A percentile compares a stretch with the other conserved stretches of the same genome.
Evolutionary conservation across 2,888 invertebrate genomes (phyloP).

Genomic region (Dichetophora obliterata): DNA sequence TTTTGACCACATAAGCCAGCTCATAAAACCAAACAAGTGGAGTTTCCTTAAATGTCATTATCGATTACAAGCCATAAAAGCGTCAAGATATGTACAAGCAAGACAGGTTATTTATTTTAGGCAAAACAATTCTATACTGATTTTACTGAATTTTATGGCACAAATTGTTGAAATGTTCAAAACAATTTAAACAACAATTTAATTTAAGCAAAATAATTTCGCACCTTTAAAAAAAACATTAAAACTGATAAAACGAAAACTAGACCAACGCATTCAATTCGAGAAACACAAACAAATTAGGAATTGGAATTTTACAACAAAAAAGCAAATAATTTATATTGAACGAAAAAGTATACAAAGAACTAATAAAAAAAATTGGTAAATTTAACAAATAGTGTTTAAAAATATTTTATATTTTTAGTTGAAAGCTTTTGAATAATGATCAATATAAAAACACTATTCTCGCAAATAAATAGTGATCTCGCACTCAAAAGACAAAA

Average conservation of each 20-base stretch:
- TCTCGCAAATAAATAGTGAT: too few relatives aligned
- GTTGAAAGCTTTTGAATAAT: too few relatives aligned
- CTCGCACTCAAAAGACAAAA: too few relatives aligned
- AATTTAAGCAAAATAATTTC: conserved; percentile 23
- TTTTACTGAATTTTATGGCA: neutral
- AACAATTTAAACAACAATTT: conserved; percentile 12
- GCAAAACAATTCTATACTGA: neutral
- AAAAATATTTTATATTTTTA: too few relatives aligned
- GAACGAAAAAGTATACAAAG: too few relatives aligned
- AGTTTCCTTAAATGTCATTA: conserved; percentile 13
- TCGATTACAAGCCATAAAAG: conserved; percentile 25
- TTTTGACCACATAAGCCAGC: neutral
- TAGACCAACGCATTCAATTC: neutral
- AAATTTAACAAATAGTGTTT: too few relatives aligned
- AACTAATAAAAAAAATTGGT: too few relatives aligned
- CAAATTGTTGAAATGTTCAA: neutral
- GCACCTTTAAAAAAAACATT: conserved; percentile 16
- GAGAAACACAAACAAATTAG: neutral
- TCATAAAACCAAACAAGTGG: neutral
- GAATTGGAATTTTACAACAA: neutral
- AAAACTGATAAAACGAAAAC: neutral
- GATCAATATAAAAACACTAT: too few relatives aligned
- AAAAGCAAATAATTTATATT: neutral
- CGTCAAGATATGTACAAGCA: neutral
- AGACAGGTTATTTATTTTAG: neutral